Percentiles rank a stretch among this genome's conserved stretches.
These are phyloP conservation scores for Mobula hypostoma DNA, from an alignment of 2,113 vertebrate species.

Conservation along the genomic window DNA sequence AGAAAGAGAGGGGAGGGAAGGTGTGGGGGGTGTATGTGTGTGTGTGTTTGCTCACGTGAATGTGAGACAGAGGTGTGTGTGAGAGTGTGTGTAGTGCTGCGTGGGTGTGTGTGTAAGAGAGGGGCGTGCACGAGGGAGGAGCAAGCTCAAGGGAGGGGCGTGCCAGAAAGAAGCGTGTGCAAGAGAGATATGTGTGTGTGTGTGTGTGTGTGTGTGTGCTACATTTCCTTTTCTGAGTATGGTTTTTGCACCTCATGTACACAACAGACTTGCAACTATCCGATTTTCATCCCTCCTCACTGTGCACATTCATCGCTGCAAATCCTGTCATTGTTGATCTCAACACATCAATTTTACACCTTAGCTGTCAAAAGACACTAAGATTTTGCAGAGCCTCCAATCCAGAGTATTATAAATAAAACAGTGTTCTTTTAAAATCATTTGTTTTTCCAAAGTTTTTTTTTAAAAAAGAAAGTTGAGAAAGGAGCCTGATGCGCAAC, in stretches of 20 bases:
- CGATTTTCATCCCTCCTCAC: background rate
- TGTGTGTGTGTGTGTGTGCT: no score
- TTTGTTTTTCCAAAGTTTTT: background rate
- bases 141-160: no score
- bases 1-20: background rate
- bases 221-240: constrained; percentile 1
- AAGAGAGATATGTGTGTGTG: no score
- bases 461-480: background rate
- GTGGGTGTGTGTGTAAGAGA: no score
- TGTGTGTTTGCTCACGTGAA: no score
- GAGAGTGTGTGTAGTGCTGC: no score
- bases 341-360: constrained; percentile 36
- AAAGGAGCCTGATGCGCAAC: no score
- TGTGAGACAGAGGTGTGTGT: no score
- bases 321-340: constrained; percentile 1
- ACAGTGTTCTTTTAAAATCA: constrained; percentile 10
- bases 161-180: no score
- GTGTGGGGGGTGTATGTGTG: no score
- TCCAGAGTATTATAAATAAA: constrained; percentile 22
- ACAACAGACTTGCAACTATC: constrained; percentile 26
- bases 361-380: constrained; percentile 29
- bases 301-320: constrained; percentile 28
- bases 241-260: background rate
- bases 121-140: no score
- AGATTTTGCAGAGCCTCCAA: constrained; percentile 17